phyloP scores from a whole-genome alignment of 2,888 invertebrate species.

The Hololepta plana region DNA sequence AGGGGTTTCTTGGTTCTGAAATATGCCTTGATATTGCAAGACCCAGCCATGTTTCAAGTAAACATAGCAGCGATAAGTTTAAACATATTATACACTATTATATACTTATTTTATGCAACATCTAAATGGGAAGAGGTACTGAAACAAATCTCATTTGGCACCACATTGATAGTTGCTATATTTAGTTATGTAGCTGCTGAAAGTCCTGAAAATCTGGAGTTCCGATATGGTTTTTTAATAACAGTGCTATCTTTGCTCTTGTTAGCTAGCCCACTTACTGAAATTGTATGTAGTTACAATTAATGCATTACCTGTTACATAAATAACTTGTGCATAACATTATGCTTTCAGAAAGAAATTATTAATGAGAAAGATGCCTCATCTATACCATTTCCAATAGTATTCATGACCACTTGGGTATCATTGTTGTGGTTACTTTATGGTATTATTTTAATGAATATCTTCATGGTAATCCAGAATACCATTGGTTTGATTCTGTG shows the following conservation, averaged over 20 bases:
- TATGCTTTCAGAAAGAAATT: conserved; percentile 57
- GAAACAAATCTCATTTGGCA: conserved; percentile 35
- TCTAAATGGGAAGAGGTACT: conserved; percentile 32
- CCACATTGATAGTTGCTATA: conserved; percentile 36
- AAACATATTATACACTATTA: conserved; percentile 44
- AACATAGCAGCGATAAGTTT: conserved; percentile 56
- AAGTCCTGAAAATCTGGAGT: conserved; percentile 42
- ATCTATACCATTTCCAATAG: conserved; percentile 74
- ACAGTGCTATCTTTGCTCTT: conserved; percentile 47
- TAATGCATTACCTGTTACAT: not conserved
- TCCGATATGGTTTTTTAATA: conserved; percentile 49
- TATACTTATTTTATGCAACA: conserved; percentile 47
- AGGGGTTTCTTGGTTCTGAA: conserved; percentile 61
- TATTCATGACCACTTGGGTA: conserved; percentile 64
- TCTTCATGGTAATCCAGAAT: conserved; percentile 65
- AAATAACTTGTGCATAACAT: no score
- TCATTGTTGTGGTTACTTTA: conserved; percentile 65
- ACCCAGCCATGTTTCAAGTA: conserved; percentile 58
- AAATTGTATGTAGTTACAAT: conserved; percentile 35
- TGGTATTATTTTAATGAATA: conserved; percentile 56
- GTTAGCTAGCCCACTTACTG: conserved; percentile 52
- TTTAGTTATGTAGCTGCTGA: conserved; percentile 49
- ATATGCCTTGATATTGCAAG: conserved; percentile 54
- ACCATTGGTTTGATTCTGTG: conserved; percentile 41
- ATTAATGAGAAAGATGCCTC: conserved; percentile 68